These are phyloP conservation scores for Arrhopalites spinosus DNA, from an alignment of 2,888 invertebrate genomes.

Conservation along the genomic window DNA sequence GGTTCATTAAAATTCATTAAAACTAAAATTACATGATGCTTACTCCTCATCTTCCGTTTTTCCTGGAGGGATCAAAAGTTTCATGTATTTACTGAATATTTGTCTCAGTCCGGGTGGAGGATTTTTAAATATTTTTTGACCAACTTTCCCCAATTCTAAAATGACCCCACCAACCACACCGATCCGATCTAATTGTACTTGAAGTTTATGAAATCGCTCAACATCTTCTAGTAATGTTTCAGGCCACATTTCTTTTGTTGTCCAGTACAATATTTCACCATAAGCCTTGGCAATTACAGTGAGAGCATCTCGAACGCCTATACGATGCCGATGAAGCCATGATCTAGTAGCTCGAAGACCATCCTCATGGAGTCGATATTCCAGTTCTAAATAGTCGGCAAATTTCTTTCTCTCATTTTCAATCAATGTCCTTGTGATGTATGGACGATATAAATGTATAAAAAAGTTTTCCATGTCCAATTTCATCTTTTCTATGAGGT, in stretches of 20 bases:
- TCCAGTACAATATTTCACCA: slow-evolving; percentile 7
- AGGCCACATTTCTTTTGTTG: background rate
- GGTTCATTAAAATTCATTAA: too few species aligned
- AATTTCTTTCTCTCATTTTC: slow-evolving; percentile 27
- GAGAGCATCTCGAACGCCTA: background rate
- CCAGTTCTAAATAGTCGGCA: slow-evolving; percentile 26
- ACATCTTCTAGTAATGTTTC: slow-evolving; percentile 19
- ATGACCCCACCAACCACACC: slow-evolving; percentile 15
- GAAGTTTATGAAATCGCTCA: background rate
- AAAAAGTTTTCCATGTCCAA: slow-evolving; percentile 24
- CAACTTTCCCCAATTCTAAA: slow-evolving; percentile 20
- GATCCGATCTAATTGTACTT: background rate
- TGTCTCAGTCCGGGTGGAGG: slow-evolving; percentile 7
- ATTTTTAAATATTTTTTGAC: slow-evolving; percentile 17
- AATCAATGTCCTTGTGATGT: background rate
- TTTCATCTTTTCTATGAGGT: slow-evolving; percentile 14
- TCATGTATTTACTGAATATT: slow-evolving; percentile 19
- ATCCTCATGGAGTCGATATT: slow-evolving; percentile 26
- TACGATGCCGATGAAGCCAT: slow-evolving; percentile 9
- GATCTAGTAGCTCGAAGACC: slow-evolving; percentile 20
- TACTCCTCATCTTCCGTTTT: background rate
- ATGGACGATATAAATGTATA: slow-evolving; percentile 10
- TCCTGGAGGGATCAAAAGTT: background rate
- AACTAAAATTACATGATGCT: slow-evolving; percentile 1
- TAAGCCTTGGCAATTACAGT: slow-evolving; percentile 21